A percentile compares a stretch with the other conserved stretches of the same genome.
These are phyloP conservation scores for Rhinoraja longicauda DNA, from an alignment of 2,797 vertebrate genomes.

Conservation along the genomic window DNA sequence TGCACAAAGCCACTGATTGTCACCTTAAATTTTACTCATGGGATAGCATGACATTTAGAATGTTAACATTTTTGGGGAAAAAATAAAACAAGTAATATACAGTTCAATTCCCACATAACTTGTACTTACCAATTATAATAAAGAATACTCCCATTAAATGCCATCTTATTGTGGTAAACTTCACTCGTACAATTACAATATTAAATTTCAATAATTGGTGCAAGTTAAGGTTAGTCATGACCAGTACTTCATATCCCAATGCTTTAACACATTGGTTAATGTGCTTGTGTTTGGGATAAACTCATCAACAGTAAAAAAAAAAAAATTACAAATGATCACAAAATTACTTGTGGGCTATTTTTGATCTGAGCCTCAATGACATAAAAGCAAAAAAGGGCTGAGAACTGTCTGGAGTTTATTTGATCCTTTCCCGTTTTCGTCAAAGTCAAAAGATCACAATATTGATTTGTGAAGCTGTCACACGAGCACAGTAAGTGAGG, in stretches of 20 bases:
- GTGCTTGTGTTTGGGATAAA: not conserved
- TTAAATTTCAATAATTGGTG: conserved; percentile 23
- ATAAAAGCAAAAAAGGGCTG: not conserved
- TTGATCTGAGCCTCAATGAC: not conserved
- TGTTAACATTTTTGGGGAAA: not conserved
- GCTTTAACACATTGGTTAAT: not conserved
- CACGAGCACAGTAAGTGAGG: not conserved
- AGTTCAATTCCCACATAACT: not conserved
- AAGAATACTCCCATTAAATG: not conserved
- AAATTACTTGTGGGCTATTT: not conserved
- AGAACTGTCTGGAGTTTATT: not conserved
- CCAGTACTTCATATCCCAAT: not conserved
- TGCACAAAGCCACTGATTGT: not conserved
- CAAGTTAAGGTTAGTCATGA: conserved; percentile 9
- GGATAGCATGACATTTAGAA: not conserved
- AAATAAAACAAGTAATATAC: not conserved
- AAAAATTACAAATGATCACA: not conserved
- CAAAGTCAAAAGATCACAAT: not conserved
- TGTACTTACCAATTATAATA: not conserved
- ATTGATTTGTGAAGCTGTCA: not conserved
- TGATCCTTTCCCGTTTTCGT: not conserved
- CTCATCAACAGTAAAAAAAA: not conserved
- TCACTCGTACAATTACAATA: conserved; percentile 1
- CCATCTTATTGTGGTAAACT: not conserved
- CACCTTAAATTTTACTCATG: not conserved